Percentiles rank a stretch among this genome's conserved stretches.
These are phyloP conservation scores for Leptopterna dolabrata DNA, from an alignment of 2,888 invertebrate species.

Conservation along the genomic window DNA sequence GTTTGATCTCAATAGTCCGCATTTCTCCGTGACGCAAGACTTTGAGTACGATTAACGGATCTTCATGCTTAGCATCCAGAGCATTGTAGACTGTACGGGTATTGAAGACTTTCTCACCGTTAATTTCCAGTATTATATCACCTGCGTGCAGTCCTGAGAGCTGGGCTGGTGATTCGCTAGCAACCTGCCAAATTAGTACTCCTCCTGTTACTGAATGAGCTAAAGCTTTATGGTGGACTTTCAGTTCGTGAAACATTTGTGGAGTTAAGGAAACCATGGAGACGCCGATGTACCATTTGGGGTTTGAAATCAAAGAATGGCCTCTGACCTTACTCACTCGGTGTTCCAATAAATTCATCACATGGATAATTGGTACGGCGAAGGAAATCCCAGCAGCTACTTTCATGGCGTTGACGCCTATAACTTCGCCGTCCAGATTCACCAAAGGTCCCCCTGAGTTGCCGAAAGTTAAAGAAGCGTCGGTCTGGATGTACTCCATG, in stretches of 20 bases:
- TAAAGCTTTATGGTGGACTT: conserved; percentile 75
- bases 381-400: conserved; percentile 94
- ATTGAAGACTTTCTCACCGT: conserved; percentile 74
- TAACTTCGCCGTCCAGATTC: conserved; percentile 92
- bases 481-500: conserved; percentile 94
- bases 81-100: conserved; percentile 78
- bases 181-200: conserved; percentile 89
- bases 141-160: conserved; percentile 86
- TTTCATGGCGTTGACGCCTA: conserved; percentile 94
- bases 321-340: conserved; percentile 55
- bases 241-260: conserved; percentile 79
- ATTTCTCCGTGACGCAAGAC: conserved; percentile 62
- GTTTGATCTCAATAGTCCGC: conserved; percentile 56
- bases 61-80: conserved; percentile 67
- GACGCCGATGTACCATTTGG: conserved; percentile 81
- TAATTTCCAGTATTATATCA: conserved; percentile 86
- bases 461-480: conserved; percentile 94
- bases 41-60: conserved; percentile 60
- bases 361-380: conserved; percentile 84
- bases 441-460: conserved; percentile 97
- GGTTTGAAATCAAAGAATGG: neutral
- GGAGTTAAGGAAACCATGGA: conserved; percentile 89
- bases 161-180: conserved; percentile 87
- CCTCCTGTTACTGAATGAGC: conserved; percentile 76
- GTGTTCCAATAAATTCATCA: conserved; percentile 61